These are phyloP conservation scores for Bos indicus DNA, from an alignment of 2,113 vertebrate species.

Conservation along the genomic window DNA sequence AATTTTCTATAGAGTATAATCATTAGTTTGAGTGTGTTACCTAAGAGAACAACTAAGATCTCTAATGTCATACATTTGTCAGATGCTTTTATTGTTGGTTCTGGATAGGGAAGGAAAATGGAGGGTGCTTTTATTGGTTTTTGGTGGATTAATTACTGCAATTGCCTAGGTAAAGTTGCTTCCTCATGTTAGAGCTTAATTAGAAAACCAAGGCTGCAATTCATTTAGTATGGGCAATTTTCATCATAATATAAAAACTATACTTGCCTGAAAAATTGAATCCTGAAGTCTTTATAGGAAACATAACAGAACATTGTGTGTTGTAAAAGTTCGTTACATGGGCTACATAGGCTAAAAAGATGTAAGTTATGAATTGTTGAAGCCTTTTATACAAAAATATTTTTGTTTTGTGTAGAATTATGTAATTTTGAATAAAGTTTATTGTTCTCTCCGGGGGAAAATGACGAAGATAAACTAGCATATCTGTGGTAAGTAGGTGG, in stretches of 20 bases:
- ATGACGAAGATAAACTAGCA: not conserved
- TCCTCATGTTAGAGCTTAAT: not conserved
- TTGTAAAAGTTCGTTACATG: conserved; percentile 16
- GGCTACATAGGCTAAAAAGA: not conserved
- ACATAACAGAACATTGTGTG: not conserved
- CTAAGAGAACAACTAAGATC: not conserved
- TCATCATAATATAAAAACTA: not conserved
- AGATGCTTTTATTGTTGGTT: not conserved
- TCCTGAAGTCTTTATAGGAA: not conserved
- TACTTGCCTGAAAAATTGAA: not conserved
- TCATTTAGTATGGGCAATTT: not conserved
- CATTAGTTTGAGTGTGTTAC: not conserved
- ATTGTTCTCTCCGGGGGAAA: not conserved
- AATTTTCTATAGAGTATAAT: not conserved
- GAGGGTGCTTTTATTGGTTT: not conserved
- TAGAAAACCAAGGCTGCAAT: not conserved
- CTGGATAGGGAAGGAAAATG: not conserved
- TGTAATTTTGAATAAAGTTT: not conserved
- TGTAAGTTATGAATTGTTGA: not conserved
- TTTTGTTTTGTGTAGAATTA: not conserved
- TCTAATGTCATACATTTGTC: not conserved
- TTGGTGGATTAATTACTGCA: not conserved
- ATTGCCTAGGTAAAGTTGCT: not conserved
- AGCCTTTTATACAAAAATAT: not conserved
- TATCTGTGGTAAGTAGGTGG: not conserved